Conservation (phyloP, 2,113 vertebrate species). For the Galbula dea region DNA sequence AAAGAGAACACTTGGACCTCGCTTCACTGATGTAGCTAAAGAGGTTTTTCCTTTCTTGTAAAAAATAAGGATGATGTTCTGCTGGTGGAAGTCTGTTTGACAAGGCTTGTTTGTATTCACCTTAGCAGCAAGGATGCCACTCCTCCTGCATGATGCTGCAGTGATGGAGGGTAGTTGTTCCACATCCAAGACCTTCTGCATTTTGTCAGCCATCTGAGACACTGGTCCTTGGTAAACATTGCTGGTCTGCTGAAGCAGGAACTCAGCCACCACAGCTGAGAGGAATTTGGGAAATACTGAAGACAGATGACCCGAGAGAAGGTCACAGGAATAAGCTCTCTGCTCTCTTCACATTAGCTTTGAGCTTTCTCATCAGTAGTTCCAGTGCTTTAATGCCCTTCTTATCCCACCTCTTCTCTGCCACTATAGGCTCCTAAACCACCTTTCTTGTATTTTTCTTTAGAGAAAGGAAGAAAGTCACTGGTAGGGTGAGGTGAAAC, state of each 20-base stretch:
- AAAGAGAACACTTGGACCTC: slow-evolving; percentile 15
- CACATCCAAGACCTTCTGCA: not conserved
- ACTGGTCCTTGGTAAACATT: not conserved
- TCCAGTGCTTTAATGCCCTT: not conserved
- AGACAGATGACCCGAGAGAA: not conserved
- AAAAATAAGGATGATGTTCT: not conserved
- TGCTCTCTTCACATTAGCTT: not conserved
- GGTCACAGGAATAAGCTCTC: not conserved
- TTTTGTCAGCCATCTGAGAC: not conserved
- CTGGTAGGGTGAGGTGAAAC: not conserved
- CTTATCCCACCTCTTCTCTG: not conserved
- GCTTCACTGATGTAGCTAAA: slow-evolving; percentile 18
- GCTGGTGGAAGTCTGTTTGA: not conserved
- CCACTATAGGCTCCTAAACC: not conserved
- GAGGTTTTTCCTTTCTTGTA: not conserved
- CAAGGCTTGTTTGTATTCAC: not conserved
- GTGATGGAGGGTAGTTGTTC: not conserved
- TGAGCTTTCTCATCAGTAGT: not conserved
- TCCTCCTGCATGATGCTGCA: not conserved
- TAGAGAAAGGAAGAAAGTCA: not conserved
- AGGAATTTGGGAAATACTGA: not conserved
- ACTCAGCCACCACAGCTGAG: not conserved
- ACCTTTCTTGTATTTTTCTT: not conserved
- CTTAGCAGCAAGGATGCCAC: not conserved
- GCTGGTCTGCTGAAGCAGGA: not conserved